Conservation (phyloP, 2,113 vertebrate species). For the Sinocyclocheilus anshuiensis region DNA sequence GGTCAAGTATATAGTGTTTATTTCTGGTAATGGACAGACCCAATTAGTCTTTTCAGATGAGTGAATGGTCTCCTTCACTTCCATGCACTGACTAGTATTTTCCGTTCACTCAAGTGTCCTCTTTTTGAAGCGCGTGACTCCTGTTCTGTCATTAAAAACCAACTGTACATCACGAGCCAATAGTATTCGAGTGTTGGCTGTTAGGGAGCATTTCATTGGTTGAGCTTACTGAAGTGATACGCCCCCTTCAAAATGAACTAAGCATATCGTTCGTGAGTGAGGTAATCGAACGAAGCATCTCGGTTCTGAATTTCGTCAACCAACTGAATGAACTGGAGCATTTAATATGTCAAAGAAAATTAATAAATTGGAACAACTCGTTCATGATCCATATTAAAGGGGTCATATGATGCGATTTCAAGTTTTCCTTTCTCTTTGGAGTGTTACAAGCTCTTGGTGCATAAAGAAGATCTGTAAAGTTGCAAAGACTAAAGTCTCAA, state of each 20-base stretch:
- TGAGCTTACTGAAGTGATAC: background rate
- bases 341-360: background rate
- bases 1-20: background rate
- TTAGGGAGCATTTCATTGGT: background rate
- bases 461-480: no score
- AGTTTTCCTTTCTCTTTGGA: no score
- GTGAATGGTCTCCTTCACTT: background rate
- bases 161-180: background rate
- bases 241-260: background rate
- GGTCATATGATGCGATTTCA: no score
- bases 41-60: background rate
- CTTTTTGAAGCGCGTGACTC: background rate
- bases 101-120: background rate
- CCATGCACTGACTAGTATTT: background rate
- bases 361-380: background rate
- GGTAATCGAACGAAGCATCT: background rate
- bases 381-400: background rate
- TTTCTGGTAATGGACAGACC: background rate
- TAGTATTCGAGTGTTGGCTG: background rate
- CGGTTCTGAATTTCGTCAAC: background rate
- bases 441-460: no score
- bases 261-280: background rate
- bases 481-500: no score
- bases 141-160: background rate
- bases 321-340: background rate